These are phyloP conservation scores for Pelmatolapia mariae DNA, from an alignment of 2,113 vertebrate species.

Conservation along the genomic window DNA sequence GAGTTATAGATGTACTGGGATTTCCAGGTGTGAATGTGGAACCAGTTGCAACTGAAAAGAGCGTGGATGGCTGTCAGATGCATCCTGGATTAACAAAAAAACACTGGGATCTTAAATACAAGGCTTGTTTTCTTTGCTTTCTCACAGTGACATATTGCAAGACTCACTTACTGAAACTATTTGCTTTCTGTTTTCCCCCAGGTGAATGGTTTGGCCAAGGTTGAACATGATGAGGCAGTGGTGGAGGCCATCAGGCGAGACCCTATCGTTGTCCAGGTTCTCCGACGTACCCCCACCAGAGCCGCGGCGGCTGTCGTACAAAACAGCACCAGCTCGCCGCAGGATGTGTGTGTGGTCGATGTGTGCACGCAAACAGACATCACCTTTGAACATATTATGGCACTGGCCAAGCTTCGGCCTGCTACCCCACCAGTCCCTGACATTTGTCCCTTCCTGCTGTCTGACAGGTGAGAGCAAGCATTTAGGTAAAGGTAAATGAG, in stretches of 20 bases:
- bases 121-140: neutral
- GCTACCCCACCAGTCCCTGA: constrained; percentile 90
- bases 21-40: neutral
- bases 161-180: neutral
- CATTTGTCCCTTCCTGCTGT: constrained; percentile 91
- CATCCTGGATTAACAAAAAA: neutral
- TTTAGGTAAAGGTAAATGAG: neutral
- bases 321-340: constrained; percentile 30
- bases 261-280: constrained; percentile 90
- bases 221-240: constrained; percentile 84
- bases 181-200: constrained; percentile 22
- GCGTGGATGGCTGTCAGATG: neutral
- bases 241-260: constrained; percentile 89
- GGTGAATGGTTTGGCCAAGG: constrained; percentile 92
- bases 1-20: neutral
- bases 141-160: neutral
- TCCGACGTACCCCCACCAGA: constrained; percentile 74
- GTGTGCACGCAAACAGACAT: constrained; percentile 95
- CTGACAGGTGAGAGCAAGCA: constrained; percentile 81
- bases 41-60: neutral
- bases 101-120: neutral
- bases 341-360: constrained; percentile 77
- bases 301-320: neutral
- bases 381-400: constrained; percentile 94
- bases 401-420: constrained; percentile 86